Evolutionary conservation across 2,888 invertebrate genomes (phyloP), one percentile per base, ranked within the genome.

Genomic region (Amorpha juglandis): DNA sequence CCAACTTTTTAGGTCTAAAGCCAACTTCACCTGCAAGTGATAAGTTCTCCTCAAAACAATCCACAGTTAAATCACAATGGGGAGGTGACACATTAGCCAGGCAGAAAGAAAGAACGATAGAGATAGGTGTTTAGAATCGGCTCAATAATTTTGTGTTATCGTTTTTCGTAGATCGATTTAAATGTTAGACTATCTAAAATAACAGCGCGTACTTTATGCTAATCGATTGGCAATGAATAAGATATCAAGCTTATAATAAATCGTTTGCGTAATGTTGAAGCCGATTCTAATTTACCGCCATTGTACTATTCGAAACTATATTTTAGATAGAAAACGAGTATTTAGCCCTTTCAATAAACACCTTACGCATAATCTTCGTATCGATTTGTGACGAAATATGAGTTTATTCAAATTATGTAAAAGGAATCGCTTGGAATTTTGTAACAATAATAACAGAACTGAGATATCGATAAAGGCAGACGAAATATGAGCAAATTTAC

Each of bases 401-500:
- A 35, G 16, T n/a, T 35, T 33, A 55, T 27, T 21, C 53, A 38
- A 16, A 55, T 16, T 12, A 58, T 19, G 11, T 42, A 21, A 58
- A 55, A 58, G 58, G 58, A 58, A 58, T 42, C 19, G 52, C 14
- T 58, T 19, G 38, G 58, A 19, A 58, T 38, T 58, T 58, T 58
- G 58, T 58, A 33, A 52, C 35, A 58, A 48, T 64, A 53, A 64
- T 55, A 55, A 64, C 35, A 48, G 16, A 64, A 6, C 63, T 14
- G 73, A 47, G 51, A 12, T 35, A 64, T 52, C 12, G 67, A 68
- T 64, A 45, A 65, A 55, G 68, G 63, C 69, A 70, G 64, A 62
- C 66, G 62, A 67, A 70, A 74, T 73, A 66, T 71, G 48, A 66
- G 63, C 63, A 62, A 69, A 70, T 70, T 67, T 69, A 66, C 66